Evolutionary conservation across 1,140 invertebrate species (phyloP).

Genomic region (Metaphire vulgaris): DNA sequence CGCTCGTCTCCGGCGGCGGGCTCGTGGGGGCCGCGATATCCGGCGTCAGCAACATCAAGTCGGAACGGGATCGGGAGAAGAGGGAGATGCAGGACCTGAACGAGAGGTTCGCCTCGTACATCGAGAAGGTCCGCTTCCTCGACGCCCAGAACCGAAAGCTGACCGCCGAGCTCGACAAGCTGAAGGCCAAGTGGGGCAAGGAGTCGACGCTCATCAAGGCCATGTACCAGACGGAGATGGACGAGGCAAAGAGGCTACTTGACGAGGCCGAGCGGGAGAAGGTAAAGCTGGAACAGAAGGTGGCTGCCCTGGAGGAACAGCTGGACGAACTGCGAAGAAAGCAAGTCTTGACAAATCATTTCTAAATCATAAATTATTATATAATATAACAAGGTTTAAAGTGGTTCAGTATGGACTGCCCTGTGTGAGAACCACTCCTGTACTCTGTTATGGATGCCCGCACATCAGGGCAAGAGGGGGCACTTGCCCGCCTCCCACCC

Average conservation of each 20-base stretch:
- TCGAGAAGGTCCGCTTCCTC: constrained; percentile 22
- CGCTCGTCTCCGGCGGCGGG: constrained; percentile 35
- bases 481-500: no score
- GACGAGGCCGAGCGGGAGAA: constrained; percentile 29
- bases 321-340: constrained; percentile 38
- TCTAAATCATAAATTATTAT: no score
- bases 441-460: no score
- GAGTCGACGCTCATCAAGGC: not conserved
- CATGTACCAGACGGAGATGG: constrained; percentile 16
- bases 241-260: constrained; percentile 32
- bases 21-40: constrained; percentile 45
- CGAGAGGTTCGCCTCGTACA: constrained; percentile 20
- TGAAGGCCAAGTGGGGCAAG: not conserved
- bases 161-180: not conserved
- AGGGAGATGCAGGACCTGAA: constrained; percentile 24
- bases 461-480: no score
- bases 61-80: constrained; percentile 45
- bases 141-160: constrained; percentile 19
- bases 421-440: no score
- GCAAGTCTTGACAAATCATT: constrained; percentile 39
- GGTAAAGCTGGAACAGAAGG: constrained; percentile 23
- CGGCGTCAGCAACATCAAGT: constrained; percentile 47
- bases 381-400: no score
- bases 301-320: constrained; percentile 34
- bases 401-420: no score